Evolutionary conservation across 2,113 vertebrate species (phyloP).

Genomic region (Dasyprocta punctata): DNA sequence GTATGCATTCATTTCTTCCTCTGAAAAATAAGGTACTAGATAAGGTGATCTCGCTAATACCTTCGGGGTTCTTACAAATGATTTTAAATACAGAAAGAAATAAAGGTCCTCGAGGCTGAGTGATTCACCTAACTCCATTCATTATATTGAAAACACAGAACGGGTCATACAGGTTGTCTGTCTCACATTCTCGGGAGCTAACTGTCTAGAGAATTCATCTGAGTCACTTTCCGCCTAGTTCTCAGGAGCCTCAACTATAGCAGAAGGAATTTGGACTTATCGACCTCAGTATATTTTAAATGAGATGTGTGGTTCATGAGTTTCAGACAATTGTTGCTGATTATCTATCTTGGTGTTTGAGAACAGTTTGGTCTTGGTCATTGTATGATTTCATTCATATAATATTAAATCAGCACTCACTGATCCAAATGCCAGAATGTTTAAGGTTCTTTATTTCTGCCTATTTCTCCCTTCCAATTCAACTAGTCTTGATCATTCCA

Average conservation of each 20-base stretch:
- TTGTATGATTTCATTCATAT: not conserved
- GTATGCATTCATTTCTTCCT: not conserved
- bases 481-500: not conserved
- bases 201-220: not conserved
- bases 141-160: not conserved
- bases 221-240: not conserved
- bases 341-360: not conserved
- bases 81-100: not conserved
- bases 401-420: not conserved
- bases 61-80: not conserved
- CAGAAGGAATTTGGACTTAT: not conserved
- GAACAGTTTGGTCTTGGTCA: not conserved
- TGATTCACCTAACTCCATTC: not conserved
- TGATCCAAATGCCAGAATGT: not conserved
- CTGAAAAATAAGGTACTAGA: not conserved
- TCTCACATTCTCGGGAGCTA: not conserved
- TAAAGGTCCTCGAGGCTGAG: not conserved
- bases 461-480: not conserved
- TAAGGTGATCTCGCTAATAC: not conserved
- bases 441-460: not conserved
- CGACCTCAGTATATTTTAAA: not conserved
- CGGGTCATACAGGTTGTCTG: not conserved
- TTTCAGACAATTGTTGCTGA: not conserved
- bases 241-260: not conserved
- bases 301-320: not conserved